A percentile compares a stretch with the other conserved stretches of the same genome.
These are phyloP conservation scores for Polypedilum vanderplanki DNA, from an alignment of 1,140 invertebrate species.

Conservation along the genomic window DNA sequence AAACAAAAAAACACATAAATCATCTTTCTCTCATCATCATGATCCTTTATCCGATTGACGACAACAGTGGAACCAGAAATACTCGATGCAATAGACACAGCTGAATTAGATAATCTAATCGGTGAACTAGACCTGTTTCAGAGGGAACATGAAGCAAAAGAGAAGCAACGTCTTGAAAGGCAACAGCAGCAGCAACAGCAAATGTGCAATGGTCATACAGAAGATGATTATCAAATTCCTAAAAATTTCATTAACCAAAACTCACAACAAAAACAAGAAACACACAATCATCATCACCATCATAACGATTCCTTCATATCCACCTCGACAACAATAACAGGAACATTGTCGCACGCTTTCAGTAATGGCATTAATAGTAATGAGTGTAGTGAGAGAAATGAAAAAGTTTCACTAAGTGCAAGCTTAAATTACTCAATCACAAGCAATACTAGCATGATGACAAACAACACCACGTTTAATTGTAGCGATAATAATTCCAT, in stretches of 20 bases:
- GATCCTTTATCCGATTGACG: background rate
- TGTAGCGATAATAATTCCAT: background rate
- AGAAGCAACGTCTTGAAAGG: background rate
- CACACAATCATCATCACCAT: background rate
- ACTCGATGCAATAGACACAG: slow-evolving; percentile 40
- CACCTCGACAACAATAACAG: background rate
- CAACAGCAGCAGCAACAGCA: background rate
- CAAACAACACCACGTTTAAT: slow-evolving; percentile 19
- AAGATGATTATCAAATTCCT: background rate
- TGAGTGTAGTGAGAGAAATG: slow-evolving; percentile 21
- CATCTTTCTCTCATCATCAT: background rate
- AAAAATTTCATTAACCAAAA: background rate
- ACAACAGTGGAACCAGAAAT: background rate
- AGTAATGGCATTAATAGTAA: background rate
- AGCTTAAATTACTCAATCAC: slow-evolving; percentile 26
- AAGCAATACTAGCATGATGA: slow-evolving; percentile 24
- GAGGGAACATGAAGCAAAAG: slow-evolving; percentile 43
- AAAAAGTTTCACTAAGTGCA: slow-evolving; percentile 21
- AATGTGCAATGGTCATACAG: background rate
- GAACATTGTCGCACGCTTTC: slow-evolving; percentile 23
- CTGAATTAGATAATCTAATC: slow-evolving; percentile 44
- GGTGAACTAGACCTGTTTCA: slow-evolving; percentile 45
- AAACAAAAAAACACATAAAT: slow-evolving; percentile 21
- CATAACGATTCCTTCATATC: slow-evolving; percentile 21
- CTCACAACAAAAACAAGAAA: background rate